Base-by-base conservation (phyloP, 2,888 invertebrate genomes). In the Pristionchus japonicus region DNA sequence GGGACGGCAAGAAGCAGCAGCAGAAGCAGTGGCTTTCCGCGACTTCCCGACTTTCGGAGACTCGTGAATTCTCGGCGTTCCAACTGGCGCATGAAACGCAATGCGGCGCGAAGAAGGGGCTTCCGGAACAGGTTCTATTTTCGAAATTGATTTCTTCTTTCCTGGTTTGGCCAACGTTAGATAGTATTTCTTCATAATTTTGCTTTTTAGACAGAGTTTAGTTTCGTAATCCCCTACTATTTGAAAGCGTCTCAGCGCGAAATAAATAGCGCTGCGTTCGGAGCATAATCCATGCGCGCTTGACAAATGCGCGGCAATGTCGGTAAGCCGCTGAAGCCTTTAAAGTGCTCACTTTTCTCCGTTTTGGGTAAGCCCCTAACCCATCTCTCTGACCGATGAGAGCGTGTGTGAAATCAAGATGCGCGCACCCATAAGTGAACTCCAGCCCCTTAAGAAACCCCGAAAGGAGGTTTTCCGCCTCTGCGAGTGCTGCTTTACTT, bases 101-200 rank as follows among this genome's bases (percentile, higher is more conserved):
- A 77, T 77, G 77, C 43, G 13, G 43, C 77, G n/a, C 15, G 77
- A 34, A 43, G 77, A 27, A 77, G 43, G 11, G 77, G 77, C 77
- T 77, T 77, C 77, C 23, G 77, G 47, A 77, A 77, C 77, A 77
- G 77, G 77, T 77, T 13, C 17, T n/a, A 23, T 23, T 57, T 64
- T 64, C 31, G 31, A 64, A 64, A 15, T 61, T 27, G 27, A 27
- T 27, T 6, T 9, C 6, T 27, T 27, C 20, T 61, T 61, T 61
- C 61, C 20, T 52, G 20, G 13, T 47, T 13, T 20, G 17, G 23
- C 20, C 13, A 52, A 52, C 52, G 49, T 4, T n/a, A n/a, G n/a
- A 13, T 20, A 20, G 20, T 17, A 47, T 47, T 13, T 47, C 47
- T 6, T 52, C 1, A 23, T 57, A 23, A 6, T 6, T n/a, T 57